Evolutionary conservation across 2,888 invertebrate species (phyloP), one percentile per base, ranked within the genome.

Genomic region (Dinocampus coccinellae): DNA sequence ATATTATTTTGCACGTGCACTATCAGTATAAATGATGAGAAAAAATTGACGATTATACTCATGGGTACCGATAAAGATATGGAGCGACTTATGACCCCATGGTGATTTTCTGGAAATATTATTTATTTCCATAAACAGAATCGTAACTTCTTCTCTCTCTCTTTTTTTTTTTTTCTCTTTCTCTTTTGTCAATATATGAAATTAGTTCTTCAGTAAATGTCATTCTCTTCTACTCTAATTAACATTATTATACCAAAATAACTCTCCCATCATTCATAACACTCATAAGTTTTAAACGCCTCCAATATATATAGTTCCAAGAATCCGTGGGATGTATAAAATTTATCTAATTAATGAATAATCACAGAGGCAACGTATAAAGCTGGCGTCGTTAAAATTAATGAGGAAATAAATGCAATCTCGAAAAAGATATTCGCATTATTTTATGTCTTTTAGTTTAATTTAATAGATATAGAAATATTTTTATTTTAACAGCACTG

Each of bases 1-100:
- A 79, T 78, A 81, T 80, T 82, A 82, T 83, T 83, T 84, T 81
- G 83, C 82, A 84, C 83, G 85, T 82, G 84, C 80, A 79, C 77
- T 82, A 83, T 83, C 83, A 71, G 73, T 63, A 64, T 63, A 42
- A 22, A 69, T 66, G 71, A 60, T 61, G 36, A 47, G 26, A 77
- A 76, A 79, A 81, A 74, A 72, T 77, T 77, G 80, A 74, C 80
- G 81, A 76, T 81, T 81, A 83, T 79, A 80, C 80, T 80, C 77
- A 82, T 79, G 60, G 62, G 65, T 77, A 74, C 73, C 73, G 84
- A 84, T 84, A 83, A 80, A 81, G 81, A 82, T 83, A 83, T 74
- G 77, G 69, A 76, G 63, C 79, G 81, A 82, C 82, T 78, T 81
- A 76, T 80, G 84, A 84, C 85, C 85, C 80, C 76, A 73, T 82